Evolutionary conservation across 2,888 invertebrate genomes (phyloP).

Genomic region (Barypeithes pellucidus): DNA sequence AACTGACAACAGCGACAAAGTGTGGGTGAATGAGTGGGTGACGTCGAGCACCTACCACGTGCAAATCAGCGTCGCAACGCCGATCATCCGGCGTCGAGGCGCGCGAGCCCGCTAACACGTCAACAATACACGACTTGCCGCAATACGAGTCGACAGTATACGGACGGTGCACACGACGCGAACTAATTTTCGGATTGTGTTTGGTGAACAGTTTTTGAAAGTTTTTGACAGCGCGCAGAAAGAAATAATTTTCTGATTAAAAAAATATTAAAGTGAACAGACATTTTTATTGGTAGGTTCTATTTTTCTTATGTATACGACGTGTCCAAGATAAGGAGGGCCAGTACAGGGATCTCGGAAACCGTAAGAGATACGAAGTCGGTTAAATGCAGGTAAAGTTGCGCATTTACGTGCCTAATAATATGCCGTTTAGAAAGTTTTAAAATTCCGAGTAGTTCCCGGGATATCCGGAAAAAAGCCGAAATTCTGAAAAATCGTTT

Average conservation of each 20-base stretch:
- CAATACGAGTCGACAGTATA: slow-evolving; percentile 26
- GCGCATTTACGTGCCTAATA: no score
- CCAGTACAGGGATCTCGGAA: no score
- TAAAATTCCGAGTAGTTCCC: no score
- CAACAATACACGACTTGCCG: slow-evolving; percentile 34
- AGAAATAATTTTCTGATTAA: neutral
- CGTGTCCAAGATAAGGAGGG: no score
- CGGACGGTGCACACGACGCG: slow-evolving; percentile 21
- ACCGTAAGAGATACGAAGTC: no score
- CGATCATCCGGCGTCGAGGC: slow-evolving; percentile 40
- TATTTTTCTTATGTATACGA: no score
- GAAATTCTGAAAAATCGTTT: no score
- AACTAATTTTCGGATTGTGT: slow-evolving; percentile 1
- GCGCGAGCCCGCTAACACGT: slow-evolving; percentile 30
- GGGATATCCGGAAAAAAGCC: no score
- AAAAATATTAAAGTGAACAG: neutral
- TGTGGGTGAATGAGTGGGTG: slow-evolving; percentile 46
- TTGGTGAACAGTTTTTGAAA: slow-evolving; percentile 27
- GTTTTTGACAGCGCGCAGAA: neutral
- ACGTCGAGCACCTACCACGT: slow-evolving; percentile 42
- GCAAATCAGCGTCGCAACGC: slow-evolving; percentile 38
- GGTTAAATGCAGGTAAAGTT: no score
- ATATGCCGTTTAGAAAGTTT: no score
- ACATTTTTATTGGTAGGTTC: slow-evolving; percentile 1
- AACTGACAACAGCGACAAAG: slow-evolving; percentile 29